Conservation (phyloP, 2,113 vertebrate genomes). For the Sinocyclocheilus rhinocerous region DNA sequence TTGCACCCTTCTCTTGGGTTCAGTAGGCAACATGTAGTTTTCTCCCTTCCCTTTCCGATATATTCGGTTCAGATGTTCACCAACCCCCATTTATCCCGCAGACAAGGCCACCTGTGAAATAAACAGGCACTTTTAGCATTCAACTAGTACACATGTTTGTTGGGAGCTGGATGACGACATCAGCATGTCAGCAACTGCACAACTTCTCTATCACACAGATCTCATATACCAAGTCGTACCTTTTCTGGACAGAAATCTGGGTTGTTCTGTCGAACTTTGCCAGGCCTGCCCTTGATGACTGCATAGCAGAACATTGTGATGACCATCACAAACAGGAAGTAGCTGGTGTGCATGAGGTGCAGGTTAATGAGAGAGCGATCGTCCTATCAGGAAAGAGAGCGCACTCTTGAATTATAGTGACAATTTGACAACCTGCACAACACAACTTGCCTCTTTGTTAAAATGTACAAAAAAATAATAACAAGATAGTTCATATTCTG, state of each 20-base stretch:
- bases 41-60: slow-evolving; percentile 60
- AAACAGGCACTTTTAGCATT: slow-evolving; percentile 17
- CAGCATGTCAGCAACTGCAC: neutral
- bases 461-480: neutral
- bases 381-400: slow-evolving; percentile 76
- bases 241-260: slow-evolving; percentile 85
- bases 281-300: slow-evolving; percentile 95
- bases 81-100: slow-evolving; percentile 80
- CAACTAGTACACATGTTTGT: neutral
- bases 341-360: slow-evolving; percentile 99
- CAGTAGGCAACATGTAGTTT: slow-evolving; percentile 86
- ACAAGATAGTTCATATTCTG: neutral
- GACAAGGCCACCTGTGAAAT: slow-evolving; percentile 88
- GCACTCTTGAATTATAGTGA: slow-evolving; percentile 5
- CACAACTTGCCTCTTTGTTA: neutral
- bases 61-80: slow-evolving; percentile 67
- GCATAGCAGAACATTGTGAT: slow-evolving; percentile 99
- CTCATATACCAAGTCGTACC: slow-evolving; percentile 27
- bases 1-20: slow-evolving; percentile 80
- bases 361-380: slow-evolving; percentile 98
- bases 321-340: slow-evolving; percentile 99
- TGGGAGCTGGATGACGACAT: neutral
- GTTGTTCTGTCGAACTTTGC: slow-evolving; percentile 90
- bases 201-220: neutral
- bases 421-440: neutral